Conservation (phyloP, 1,140 invertebrate genomes). For the Pogonomyrmex californicus region DNA sequence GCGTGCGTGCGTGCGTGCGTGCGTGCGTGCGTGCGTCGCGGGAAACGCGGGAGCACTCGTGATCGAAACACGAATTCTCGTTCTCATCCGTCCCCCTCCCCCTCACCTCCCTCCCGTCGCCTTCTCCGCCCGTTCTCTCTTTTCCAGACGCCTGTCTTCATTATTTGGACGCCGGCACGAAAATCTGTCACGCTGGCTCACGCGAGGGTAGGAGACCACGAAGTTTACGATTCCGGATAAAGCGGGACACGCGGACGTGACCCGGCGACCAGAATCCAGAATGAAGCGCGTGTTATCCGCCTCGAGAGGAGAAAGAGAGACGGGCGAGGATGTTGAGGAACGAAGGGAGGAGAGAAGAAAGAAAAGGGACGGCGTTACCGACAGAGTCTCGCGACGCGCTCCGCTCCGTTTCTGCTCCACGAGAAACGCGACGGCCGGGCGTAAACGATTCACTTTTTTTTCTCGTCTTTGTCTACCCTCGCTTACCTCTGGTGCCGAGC, state of each 20-base stretch:
- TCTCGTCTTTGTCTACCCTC: neutral
- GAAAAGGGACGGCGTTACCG: constrained; percentile 58
- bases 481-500: constrained; percentile 6
- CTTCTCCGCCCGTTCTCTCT: neutral
- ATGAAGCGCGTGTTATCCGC: neutral
- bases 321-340: neutral
- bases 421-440: constrained; percentile 53
- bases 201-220: neutral
- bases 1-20: neutral
- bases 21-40: neutral
- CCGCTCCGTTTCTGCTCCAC: constrained; percentile 13
- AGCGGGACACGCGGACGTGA: neutral
- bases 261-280: neutral
- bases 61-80: constrained; percentile 59
- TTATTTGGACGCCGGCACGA: constrained; percentile 32
- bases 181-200: constrained; percentile 58
- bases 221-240: neutral
- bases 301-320: neutral
- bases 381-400: constrained; percentile 53
- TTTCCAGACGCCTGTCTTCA: neutral
- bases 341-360: no score
- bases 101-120: no score
- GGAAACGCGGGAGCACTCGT: constrained; percentile 51
- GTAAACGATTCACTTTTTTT: neutral
- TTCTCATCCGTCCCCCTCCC: neutral